phyloP scores from a whole-genome alignment of 2,113 vertebrate species.

The Callionymus lyra region DNA sequence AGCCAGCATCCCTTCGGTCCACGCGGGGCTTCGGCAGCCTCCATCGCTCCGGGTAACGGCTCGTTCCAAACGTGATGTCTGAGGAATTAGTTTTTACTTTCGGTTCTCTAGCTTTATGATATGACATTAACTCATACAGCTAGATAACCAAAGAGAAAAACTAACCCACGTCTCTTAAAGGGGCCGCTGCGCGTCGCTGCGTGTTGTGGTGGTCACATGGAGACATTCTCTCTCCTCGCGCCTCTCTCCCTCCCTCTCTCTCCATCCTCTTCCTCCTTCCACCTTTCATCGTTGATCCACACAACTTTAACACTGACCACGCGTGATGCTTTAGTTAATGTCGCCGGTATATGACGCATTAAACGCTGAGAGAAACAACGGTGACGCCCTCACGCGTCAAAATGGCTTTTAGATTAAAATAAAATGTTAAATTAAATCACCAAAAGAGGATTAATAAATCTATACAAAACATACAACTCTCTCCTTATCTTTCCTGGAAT shows the following conservation, averaged over 20 bases:
- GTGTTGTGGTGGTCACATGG: conserved; percentile 74
- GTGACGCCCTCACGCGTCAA: too few species aligned
- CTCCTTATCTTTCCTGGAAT: too few species aligned
- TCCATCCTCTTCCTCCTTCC: conserved; percentile 5
- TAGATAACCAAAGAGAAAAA: conserved; percentile 99
- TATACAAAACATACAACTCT: too few species aligned
- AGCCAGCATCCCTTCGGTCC: conserved; percentile 7
- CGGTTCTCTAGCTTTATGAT: conserved; percentile 99
- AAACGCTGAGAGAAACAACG: too few species aligned
- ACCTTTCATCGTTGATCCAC: background rate
- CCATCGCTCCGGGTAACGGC: conserved; percentile 27
- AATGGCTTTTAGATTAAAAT: too few species aligned
- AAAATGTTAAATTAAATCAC: too few species aligned
- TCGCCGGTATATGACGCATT: too few species aligned
- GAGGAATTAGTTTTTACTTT: conserved; percentile 84
- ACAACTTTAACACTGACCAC: too few species aligned
- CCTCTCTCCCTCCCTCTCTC: conserved; percentile 17
- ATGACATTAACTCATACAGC: conserved; percentile 97
- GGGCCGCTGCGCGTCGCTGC: conserved; percentile 57
- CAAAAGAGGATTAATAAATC: too few species aligned
- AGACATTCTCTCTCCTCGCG: conserved; percentile 49
- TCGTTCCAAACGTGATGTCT: conserved; percentile 43
- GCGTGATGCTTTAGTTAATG: too few species aligned
- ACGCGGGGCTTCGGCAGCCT: conserved; percentile 34
- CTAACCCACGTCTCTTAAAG: conserved; percentile 79